A percentile compares a stretch with the other conserved stretches of the same genome.
phyloP scores from a whole-genome alignment of 2,113 vertebrate species.

The Malaclemys terrapin region DNA sequence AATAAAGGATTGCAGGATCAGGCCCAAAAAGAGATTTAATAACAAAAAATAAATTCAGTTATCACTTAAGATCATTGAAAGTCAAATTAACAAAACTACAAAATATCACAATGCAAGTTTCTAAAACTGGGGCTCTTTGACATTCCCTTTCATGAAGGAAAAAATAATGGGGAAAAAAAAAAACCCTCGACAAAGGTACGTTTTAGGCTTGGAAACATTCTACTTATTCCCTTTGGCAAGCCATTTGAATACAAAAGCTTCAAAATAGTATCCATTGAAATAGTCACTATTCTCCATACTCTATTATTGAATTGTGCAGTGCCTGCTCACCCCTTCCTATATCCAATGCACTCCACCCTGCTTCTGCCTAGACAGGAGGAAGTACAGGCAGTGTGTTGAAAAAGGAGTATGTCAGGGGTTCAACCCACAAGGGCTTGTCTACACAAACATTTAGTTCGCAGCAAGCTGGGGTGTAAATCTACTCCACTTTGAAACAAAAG shows the following conservation, averaged over 20 bases:
- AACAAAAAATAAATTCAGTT: slow-evolving; percentile 33
- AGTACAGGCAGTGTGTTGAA: background rate
- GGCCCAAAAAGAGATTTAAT: slow-evolving; percentile 49
- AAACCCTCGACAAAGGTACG: background rate
- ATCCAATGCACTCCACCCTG: background rate
- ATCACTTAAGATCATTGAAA: slow-evolving; percentile 23
- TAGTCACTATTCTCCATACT: background rate
- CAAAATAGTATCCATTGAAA: background rate
- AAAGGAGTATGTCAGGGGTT: background rate
- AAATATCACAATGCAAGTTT: background rate
- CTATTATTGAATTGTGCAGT: background rate
- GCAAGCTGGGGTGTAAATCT: background rate
- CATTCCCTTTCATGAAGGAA: background rate
- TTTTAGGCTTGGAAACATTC: background rate
- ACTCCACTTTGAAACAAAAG: background rate
- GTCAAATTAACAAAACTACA: background rate
- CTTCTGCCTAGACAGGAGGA: background rate
- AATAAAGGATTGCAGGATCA: slow-evolving; percentile 24
- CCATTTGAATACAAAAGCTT: background rate
- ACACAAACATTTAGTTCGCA: too few species aligned
- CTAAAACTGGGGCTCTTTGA: slow-evolving; percentile 27
- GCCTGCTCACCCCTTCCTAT: background rate
- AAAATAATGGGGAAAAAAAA: background rate
- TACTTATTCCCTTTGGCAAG: background rate
- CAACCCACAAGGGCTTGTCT: background rate